These are phyloP conservation scores for Papilio dardanus DNA, from an alignment of 1,140 invertebrate genomes.

Conservation along the genomic window DNA sequence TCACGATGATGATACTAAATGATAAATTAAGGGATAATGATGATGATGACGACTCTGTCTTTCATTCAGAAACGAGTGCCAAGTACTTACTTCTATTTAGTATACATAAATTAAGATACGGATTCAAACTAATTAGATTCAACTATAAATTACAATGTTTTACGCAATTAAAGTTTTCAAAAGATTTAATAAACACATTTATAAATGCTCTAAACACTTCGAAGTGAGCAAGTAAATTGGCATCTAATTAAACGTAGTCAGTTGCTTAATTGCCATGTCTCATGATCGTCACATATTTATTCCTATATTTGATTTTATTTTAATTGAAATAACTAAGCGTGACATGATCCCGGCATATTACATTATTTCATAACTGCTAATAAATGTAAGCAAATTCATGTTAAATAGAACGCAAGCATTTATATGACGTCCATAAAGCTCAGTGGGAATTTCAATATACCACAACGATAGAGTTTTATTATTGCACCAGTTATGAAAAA, in stretches of 20 bases:
- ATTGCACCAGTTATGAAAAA: slow-evolving; percentile 2
- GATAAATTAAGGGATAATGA: too few species aligned
- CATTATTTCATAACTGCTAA: background rate
- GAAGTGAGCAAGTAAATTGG: background rate
- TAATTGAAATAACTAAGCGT: too few species aligned
- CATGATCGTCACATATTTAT: too few species aligned
- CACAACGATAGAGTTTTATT: slow-evolving; percentile 24
- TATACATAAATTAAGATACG: background rate
- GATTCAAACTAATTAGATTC: background rate
- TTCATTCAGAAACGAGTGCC: too few species aligned
- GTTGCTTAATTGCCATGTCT: background rate
- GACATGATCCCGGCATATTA: background rate
- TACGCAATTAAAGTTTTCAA: background rate
- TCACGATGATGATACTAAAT: too few species aligned
- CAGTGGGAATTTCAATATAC: slow-evolving; percentile 26
- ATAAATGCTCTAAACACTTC: background rate
- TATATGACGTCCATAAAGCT: slow-evolving; percentile 13
- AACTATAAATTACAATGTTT: background rate
- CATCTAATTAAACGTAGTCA: background rate
- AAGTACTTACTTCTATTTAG: too few species aligned
- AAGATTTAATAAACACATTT: background rate
- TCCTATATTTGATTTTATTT: too few species aligned
- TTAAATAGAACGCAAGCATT: slow-evolving; percentile 5
- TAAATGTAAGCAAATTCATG: slow-evolving; percentile 2
- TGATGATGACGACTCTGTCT: too few species aligned